Evolutionary conservation across 1,140 invertebrate species (phyloP), one percentile per base, ranked within the genome.

Genomic region (Globodera rostochiensis): DNA sequence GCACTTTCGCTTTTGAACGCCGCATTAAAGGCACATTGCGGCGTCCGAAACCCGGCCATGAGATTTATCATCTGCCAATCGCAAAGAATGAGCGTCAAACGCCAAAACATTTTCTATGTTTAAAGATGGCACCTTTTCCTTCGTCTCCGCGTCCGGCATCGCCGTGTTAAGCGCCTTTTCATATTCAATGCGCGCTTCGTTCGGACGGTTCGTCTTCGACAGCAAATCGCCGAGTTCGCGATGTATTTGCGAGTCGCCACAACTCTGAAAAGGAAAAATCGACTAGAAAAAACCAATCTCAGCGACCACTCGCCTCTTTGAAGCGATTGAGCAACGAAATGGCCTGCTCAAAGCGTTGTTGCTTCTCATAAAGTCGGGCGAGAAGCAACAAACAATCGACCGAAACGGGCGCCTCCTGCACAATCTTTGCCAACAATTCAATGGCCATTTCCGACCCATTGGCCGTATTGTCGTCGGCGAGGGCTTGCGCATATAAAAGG

Each of bases 201-300:
- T 77, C 21, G 60, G 64, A 11, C 76, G 60, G 69, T 77, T 77
- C 11, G 76, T 77, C 46, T 77, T 77, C 49, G 76, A 77, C 53
- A 77, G 69, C 25, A 77, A 64, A 21, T 77, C 76, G 7, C 76
- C 76, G 4, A 77, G 47, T 25, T 77, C 76, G 21, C 76, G 76
- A 45, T 77, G 76, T 45, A 77, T 70, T 77, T 57, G 64, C n/a
- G 76, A 11, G 67, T 77, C 76, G 7, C 64, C 76, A 69, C 69
- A 77, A 67, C 76, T 77, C 75, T 77, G 25, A 13, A 3, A 4
- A 13, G 57, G 15, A 47, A 13, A 19, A 75, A 7, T 67, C 13
- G 60, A 47, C 9, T 9, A 19, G 11, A 75, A 67, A 8, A 67
- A 75, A 57, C 21, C 21, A 45, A 13, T 21, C 3, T 21, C 4